These are phyloP conservation scores for Mus musculus DNA, from an alignment of 2,113 vertebrate species.

Conservation along the genomic window DNA sequence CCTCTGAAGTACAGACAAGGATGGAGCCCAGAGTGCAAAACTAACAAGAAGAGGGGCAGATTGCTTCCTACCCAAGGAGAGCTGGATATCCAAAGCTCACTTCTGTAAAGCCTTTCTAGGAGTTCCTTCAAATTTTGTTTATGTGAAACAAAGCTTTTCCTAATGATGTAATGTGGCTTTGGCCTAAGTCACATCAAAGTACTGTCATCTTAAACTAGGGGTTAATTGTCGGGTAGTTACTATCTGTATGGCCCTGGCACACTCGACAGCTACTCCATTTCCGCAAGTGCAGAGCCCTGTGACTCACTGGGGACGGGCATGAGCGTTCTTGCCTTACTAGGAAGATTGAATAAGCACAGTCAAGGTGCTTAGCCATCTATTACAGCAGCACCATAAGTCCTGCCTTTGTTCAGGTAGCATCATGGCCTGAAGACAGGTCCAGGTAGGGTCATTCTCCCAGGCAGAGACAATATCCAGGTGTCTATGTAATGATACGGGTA, in stretches of 20 bases:
- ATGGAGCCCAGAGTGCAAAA: not conserved
- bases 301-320: not conserved
- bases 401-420: not conserved
- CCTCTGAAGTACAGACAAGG: not conserved
- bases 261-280: not conserved
- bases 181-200: not conserved
- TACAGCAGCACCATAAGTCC: not conserved
- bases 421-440: not conserved
- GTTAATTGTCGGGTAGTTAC: not conserved
- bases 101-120: not conserved
- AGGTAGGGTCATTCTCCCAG: not conserved
- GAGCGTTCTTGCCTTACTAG: not conserved
- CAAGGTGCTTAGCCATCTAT: not conserved
- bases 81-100: not conserved
- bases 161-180: not conserved
- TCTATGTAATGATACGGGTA: not conserved
- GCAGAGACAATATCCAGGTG: not conserved
- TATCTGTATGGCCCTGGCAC: not conserved
- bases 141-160: not conserved
- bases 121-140: not conserved
- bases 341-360: not conserved
- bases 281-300: not conserved
- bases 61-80: not conserved
- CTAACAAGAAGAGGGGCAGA: not conserved
- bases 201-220: not conserved